Evolutionary conservation across 1,140 invertebrate species (phyloP), one percentile per base, ranked within the genome.

Genomic region (Rhagoletis pomonella): DNA sequence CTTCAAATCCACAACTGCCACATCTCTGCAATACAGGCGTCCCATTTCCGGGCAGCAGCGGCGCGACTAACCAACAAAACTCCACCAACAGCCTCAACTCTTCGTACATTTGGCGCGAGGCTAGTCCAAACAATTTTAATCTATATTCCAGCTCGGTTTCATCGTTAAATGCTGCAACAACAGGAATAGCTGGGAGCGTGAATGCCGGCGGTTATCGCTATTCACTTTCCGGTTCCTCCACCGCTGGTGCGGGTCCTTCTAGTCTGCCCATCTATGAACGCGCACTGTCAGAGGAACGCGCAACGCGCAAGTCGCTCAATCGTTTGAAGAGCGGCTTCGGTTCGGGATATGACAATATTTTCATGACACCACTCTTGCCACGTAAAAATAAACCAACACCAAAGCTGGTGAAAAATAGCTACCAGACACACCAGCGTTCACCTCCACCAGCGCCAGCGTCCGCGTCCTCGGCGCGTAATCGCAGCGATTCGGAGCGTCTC

Each of bases 41-140:
- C 4, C 85, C 69, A 14, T 84, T 81, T 67, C 86, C 73, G 7
- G 88, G 87, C 50, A 44, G 14, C 3, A 77, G 65, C 44, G 62
- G 86, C 3, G 73, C 77, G 3, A 58, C 87, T 58, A 55, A 89
- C 2, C 89, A 90, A 1, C 91, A 91, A 73, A 89, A 90, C 50
- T 93, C 91, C 12, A 91, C 90, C 0, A 90, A 89, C 86, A 93
- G 92, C 42, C 67, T 93, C 12, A 93, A 93, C 69, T 93, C 92
- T n/a, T 93, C 92, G 1, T 93, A 91, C 19, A 92, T 93, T 77
- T 93, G 92, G 92, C 91, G 92, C 58, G 92, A 93, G 89, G 92
- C 92, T 2, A 93, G 92, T 88, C 92, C 92, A 42, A 93, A 93
- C 87, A 92, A 92, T 88, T 93, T 93, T 73, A 93, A 93, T 77